Conservation (phyloP, 2,113 vertebrate genomes). For the Rhabdomys dilectus region DNA sequence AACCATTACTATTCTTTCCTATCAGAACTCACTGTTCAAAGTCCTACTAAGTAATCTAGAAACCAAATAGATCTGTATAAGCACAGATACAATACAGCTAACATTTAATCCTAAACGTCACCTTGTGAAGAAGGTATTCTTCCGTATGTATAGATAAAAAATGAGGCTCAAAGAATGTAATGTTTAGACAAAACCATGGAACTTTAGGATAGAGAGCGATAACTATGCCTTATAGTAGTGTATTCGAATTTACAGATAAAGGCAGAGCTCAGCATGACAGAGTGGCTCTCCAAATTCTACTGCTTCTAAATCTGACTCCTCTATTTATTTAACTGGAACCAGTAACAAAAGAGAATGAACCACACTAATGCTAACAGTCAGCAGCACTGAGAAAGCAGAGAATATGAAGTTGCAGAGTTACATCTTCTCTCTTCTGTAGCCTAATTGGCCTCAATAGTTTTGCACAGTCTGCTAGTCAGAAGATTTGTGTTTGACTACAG, state of each 20-base stretch:
- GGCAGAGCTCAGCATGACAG: not conserved
- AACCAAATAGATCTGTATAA: not conserved
- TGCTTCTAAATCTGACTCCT: not conserved
- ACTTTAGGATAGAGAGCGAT: constrained; percentile 10
- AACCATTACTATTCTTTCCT: not conserved
- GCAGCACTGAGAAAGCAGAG: not conserved
- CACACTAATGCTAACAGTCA: not conserved
- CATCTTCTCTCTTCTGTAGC: not conserved
- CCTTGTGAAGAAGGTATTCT: constrained; percentile 22
- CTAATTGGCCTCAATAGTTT: not conserved
- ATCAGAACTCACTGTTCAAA: constrained; percentile 18
- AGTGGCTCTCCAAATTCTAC: not conserved
- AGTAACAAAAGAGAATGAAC: not conserved
- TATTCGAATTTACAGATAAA: not conserved
- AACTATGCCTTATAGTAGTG: not conserved
- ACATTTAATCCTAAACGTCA: constrained; percentile 57
- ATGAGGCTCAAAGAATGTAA: not conserved
- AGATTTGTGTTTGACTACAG: not conserved
- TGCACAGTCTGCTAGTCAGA: not conserved
- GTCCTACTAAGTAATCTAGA: not conserved
- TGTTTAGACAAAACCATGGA: not conserved
- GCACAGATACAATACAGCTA: not conserved
- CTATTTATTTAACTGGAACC: not conserved
- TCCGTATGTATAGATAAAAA: constrained; percentile 57
- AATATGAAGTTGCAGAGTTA: too few species aligned